Conservation (phyloP, 2,797 vertebrate species). For the Cirrhinus mrigala region DNA sequence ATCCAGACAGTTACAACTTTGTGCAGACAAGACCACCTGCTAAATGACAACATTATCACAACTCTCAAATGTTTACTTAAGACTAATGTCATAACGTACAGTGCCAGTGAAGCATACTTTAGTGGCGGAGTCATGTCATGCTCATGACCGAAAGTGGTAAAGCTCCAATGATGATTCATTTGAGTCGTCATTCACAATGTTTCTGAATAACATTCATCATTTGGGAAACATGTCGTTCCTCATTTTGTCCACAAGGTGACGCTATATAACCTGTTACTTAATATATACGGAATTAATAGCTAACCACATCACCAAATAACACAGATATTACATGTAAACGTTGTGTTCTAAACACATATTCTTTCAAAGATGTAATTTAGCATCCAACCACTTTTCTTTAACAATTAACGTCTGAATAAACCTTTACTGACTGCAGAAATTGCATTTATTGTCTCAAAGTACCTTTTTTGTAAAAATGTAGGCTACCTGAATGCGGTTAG, state of each 20-base stretch:
- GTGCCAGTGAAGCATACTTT: constrained; percentile 27
- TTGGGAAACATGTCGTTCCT: not conserved
- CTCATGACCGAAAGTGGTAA: not conserved
- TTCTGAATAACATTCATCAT: not conserved
- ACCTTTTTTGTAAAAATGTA: no score
- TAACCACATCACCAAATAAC: not conserved
- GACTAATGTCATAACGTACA: not conserved
- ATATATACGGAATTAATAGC: not conserved
- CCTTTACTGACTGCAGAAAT: not conserved
- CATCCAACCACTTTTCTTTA: not conserved
- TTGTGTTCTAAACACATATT: not conserved
- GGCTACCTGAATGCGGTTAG: not conserved
- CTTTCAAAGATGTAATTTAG: not conserved
- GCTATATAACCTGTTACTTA: not conserved
- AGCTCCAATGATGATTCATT: not conserved
- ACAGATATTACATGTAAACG: not conserved
- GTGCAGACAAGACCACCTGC: constrained; percentile 3
- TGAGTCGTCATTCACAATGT: not conserved
- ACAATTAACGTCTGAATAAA: not conserved
- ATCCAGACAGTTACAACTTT: not conserved
- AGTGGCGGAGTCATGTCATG: not conserved
- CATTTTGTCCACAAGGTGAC: constrained; percentile 29
- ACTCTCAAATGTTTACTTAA: constrained; percentile 12
- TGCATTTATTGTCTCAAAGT: not conserved
- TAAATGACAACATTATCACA: constrained; percentile 1